A percentile compares a stretch with the other conserved stretches of the same genome.
phyloP scores from a whole-genome alignment of 2,797 vertebrate genomes.

The Hydrocynus forskahlii region DNA sequence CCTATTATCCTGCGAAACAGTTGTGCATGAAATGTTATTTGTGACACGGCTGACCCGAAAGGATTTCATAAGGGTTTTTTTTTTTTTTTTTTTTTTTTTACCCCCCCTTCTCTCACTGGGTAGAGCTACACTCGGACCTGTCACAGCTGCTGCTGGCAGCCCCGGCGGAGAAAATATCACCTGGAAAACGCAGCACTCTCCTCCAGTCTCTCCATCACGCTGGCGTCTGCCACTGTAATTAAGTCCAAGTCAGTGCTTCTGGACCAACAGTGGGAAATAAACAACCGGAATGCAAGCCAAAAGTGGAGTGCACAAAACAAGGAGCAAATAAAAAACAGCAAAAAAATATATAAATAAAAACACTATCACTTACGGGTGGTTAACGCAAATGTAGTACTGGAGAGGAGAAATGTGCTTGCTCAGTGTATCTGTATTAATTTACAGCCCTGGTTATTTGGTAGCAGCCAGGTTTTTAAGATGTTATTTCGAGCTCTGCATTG shows the following conservation, averaged over 20 bases:
- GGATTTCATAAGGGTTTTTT: constrained; percentile 97
- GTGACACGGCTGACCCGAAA: constrained; percentile 98
- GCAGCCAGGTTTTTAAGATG: constrained; percentile 19
- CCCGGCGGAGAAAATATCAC: constrained; percentile 96
- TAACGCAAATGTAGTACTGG: constrained; percentile 33
- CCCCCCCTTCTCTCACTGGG: constrained; percentile 48
- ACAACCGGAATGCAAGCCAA: constrained; percentile 93
- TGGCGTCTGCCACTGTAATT: constrained; percentile 99
- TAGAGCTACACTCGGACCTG: constrained; percentile 78
- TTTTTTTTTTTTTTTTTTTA: constrained; percentile 27
- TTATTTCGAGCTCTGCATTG: constrained; percentile 49
- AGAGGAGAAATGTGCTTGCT: constrained; percentile 21
- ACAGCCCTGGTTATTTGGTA: constrained; percentile 36
- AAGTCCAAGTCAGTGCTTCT: constrained; percentile 99
- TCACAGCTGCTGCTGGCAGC: constrained; percentile 99
- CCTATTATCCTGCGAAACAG: constrained; percentile 99
- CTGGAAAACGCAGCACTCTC: constrained; percentile 96
- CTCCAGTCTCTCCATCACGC: constrained; percentile 95
- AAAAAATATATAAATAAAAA: neutral
- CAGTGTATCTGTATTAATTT: constrained; percentile 40
- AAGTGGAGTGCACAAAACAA: constrained; percentile 47
- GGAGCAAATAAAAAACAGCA: constrained; percentile 38
- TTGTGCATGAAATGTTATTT: constrained; percentile 99
- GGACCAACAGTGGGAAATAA: constrained; percentile 97
- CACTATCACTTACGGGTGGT: constrained; percentile 36